Evolutionary conservation across 2,888 invertebrate genomes (phyloP), one percentile per base, ranked within the genome.

Genomic region (Physocephala rufipes): DNA sequence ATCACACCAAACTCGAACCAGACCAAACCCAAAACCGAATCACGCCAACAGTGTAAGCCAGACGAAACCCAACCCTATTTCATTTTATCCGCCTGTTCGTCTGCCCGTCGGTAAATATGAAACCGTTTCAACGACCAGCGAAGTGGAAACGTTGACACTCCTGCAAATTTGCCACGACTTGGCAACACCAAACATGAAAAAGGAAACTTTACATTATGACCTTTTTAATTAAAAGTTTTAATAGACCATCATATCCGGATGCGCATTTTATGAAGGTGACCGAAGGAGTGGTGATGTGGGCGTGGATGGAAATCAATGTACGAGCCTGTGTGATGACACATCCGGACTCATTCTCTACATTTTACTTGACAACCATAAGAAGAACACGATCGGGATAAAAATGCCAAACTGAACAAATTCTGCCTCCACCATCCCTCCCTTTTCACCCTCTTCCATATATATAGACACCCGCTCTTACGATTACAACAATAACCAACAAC

Each of bases 61-160:
- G n/a, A n/a, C n/a, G n/a, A n/a, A n/a, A n/a, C n/a, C n/a, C n/a
- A n/a, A n/a, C n/a, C n/a, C n/a, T n/a, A n/a, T n/a, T n/a, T 36
- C 36, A 36, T 4, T 36, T 9, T 9, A 36, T 9, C 36, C 4
- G 9, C 4, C 36, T 9, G 9, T 36, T 9, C 36, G 9, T 36
- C 36, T 36, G 36, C 9, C 9, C 36, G 9, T 36, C 36, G 4
- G 36, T 36, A 36, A 36, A 36, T 36, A n/a, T 53, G 9, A 7
- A 26, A 9, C 3, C 16, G 15, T 24, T 63, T 47, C 24, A 47
- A 26, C 45, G 24, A 1, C 63, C 47, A 21, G 16, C 43, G 21
- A 66, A 55, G 66, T 65, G 53, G 51, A 53, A 65, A 65, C 66
- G 55, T 67, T 67, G 58, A 58, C 66, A 67, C 55, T 43, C 43